Conservation (phyloP, 2,113 vertebrate genomes). For the Neolamprologus tretocephalus region DNA sequence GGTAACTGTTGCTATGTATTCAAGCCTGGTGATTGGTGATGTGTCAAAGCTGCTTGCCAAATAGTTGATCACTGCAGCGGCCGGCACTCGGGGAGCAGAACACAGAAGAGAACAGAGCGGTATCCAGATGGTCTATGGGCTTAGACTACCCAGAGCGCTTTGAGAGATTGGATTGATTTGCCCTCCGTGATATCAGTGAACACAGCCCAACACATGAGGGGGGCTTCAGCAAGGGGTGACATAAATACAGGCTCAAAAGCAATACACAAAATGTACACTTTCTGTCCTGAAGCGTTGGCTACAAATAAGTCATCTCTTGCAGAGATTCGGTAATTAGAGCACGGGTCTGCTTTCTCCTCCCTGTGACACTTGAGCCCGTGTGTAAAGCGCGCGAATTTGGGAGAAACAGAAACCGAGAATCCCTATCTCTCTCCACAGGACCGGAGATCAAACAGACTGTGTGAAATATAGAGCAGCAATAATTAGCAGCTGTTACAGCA, state of each 20-base stretch:
- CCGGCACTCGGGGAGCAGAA: conserved; percentile 19
- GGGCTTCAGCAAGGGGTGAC: not conserved
- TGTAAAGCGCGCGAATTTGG: not conserved
- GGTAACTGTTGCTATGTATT: conserved; percentile 42
- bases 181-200: conserved; percentile 43
- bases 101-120: conserved; percentile 33
- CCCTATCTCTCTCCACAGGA: conserved; percentile 59
- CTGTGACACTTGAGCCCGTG: conserved; percentile 39
- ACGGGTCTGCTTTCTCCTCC: conserved; percentile 38
- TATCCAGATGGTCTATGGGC: conserved; percentile 60
- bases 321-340: conserved; percentile 50
- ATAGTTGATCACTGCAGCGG: conserved; percentile 48
- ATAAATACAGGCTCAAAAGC: conserved; percentile 30
- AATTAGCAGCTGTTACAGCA: conserved; percentile 76
- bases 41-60: conserved; percentile 26
- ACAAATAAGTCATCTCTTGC: conserved; percentile 25
- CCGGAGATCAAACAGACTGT: conserved; percentile 72
- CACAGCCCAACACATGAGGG: not conserved
- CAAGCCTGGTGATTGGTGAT: conserved; percentile 8
- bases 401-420: conserved; percentile 13
- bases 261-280: conserved; percentile 9
- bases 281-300: conserved; percentile 13
- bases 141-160: conserved; percentile 52
- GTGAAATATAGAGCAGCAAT: conserved; percentile 72
- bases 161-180: conserved; percentile 66